Conservation (phyloP, 2,888 invertebrate genomes). For the Athetis lepigone region DNA sequence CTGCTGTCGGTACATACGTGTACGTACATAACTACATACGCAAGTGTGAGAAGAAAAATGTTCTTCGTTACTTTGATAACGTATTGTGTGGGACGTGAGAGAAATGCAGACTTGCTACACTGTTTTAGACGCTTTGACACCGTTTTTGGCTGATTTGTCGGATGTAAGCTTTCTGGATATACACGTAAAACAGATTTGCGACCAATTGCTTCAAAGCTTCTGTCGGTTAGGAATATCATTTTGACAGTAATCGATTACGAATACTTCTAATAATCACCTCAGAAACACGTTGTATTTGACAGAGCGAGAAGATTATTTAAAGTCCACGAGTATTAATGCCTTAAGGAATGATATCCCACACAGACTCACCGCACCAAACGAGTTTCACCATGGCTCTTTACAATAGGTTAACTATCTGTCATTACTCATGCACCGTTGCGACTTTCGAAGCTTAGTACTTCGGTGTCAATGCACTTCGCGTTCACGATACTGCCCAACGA, state of each 20-base stretch:
- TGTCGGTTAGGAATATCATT: slow-evolving; percentile 1
- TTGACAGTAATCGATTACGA: slow-evolving; percentile 31
- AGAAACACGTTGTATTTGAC: slow-evolving; percentile 15
- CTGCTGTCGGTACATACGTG: slow-evolving; percentile 60
- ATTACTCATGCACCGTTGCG: slow-evolving; percentile 55
- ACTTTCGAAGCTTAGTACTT: slow-evolving; percentile 53
- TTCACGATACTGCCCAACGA: slow-evolving; percentile 38
- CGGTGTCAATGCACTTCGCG: slow-evolving; percentile 52
- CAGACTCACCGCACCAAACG: slow-evolving; percentile 31
- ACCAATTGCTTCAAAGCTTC: slow-evolving; percentile 6
- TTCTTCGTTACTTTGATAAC: slow-evolving; percentile 62
- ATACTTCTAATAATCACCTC: slow-evolving; percentile 13
- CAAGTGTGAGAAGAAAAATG: slow-evolving; percentile 57
- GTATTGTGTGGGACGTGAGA: slow-evolving; percentile 53
- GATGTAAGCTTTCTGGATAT: not conserved
- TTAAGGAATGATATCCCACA: slow-evolving; percentile 30
- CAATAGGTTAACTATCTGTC: slow-evolving; percentile 52
- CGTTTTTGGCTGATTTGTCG: not conserved
- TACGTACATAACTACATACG: slow-evolving; percentile 37
- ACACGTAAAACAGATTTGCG: not conserved
- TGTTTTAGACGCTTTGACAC: slow-evolving; percentile 19
- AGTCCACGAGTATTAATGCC: slow-evolving; percentile 17
- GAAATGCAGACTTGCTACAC: slow-evolving; percentile 28
- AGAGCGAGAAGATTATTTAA: slow-evolving; percentile 34
- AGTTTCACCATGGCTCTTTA: slow-evolving; percentile 40